Evolutionary conservation across 2,888 invertebrate genomes (phyloP).

Genomic region (Caprella mutica): DNA sequence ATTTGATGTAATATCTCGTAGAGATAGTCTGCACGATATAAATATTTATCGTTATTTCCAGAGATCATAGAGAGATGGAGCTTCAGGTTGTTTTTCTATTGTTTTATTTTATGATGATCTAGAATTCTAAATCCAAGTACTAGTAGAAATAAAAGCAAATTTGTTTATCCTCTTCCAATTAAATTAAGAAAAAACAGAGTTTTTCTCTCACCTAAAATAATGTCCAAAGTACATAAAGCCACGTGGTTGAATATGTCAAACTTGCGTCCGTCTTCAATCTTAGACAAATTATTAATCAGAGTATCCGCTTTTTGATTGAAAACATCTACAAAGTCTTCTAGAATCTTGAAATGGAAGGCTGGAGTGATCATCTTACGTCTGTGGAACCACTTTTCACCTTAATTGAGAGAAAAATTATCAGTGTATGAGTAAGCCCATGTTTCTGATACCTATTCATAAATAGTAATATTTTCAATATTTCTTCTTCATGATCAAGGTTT

Average conservation of each 20-base stretch:
- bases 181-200: too few species aligned
- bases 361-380: conserved; percentile 62
- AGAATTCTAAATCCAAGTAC: too few species aligned
- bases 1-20: too few species aligned
- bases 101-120: too few species aligned
- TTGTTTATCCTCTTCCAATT: not conserved
- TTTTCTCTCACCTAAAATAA: conserved; percentile 5
- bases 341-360: conserved; percentile 64
- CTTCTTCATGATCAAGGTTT: too few species aligned
- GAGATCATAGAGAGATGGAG: too few species aligned
- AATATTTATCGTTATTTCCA: too few species aligned
- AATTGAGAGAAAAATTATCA: conserved; percentile 37
- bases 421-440: not conserved
- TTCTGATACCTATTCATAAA: too few species aligned
- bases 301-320: conserved; percentile 54
- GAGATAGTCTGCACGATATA: too few species aligned
- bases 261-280: conserved; percentile 39
- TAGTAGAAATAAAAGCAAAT: too few species aligned
- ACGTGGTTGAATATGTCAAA: conserved; percentile 42
- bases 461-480: too few species aligned
- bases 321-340: conserved; percentile 57
- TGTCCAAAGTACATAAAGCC: conserved; percentile 23
- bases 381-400: conserved; percentile 54
- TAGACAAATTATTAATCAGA: conserved; percentile 48
- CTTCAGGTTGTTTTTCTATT: too few species aligned